Conservation (phyloP, 2,797 vertebrate genomes). For the Ctenochaetus hawaiiensis region DNA sequence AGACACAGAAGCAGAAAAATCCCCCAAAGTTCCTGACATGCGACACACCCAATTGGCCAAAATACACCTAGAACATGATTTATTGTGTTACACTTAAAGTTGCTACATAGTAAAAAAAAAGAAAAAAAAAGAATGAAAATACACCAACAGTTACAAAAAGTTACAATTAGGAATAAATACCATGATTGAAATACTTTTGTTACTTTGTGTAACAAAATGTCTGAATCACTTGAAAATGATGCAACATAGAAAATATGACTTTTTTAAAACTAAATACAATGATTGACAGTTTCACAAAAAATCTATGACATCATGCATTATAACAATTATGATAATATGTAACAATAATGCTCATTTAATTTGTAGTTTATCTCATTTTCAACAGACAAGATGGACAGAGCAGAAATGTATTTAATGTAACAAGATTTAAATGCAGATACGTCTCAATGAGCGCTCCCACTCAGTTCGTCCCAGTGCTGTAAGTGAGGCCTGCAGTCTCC, state of each 20-base stretch:
- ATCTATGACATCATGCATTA: too few species aligned
- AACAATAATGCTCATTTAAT: background rate
- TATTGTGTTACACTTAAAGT: background rate
- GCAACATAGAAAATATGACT: background rate
- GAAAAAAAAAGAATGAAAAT: background rate
- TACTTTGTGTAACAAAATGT: background rate
- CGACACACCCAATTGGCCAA: constrained; percentile 9
- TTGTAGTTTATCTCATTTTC: background rate
- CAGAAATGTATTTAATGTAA: background rate
- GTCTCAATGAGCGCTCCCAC: background rate
- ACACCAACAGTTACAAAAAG: background rate
- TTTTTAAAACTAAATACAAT: background rate
- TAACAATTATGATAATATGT: too few species aligned
- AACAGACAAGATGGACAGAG: background rate
- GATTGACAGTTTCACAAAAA: background rate
- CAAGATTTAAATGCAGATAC: background rate
- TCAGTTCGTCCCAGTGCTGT: background rate
- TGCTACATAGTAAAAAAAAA: background rate
- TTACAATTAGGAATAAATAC: too few species aligned
- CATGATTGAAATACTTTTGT: too few species aligned
- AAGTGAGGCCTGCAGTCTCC: constrained; percentile 29
- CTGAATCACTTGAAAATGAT: background rate
- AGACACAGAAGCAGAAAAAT: background rate
- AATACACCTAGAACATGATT: background rate
- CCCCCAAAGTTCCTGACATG: background rate